Percentiles rank a stretch among this genome's conserved stretches.
Evolutionary conservation across 2,888 invertebrate species (phyloP).

Genomic region (Gibbula magus): DNA sequence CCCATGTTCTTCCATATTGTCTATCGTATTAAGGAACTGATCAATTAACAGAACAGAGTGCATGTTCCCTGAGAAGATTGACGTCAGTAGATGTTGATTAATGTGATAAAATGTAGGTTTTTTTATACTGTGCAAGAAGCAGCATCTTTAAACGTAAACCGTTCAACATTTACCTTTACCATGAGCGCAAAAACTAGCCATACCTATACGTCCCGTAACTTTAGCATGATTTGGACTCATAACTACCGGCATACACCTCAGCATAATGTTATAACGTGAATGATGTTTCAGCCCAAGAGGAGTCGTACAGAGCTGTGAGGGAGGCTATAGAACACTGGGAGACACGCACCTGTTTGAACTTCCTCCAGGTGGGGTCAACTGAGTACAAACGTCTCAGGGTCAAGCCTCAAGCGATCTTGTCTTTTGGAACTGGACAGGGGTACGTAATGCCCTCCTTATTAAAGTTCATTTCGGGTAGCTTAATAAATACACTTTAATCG

Average conservation of each 20-base stretch:
- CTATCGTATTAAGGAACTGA: too few species aligned
- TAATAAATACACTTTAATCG: too few species aligned
- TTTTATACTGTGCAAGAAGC: too few species aligned
- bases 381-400: background rate
- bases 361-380: background rate
- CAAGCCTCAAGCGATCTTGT: background rate
- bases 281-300: background rate
- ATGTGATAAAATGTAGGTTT: too few species aligned
- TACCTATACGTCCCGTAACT: background rate
- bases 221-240: background rate
- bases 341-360: slow-evolving; percentile 16
- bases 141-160: too few species aligned
- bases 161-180: too few species aligned
- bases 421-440: slow-evolving; percentile 19
- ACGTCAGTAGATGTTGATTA: too few species aligned
- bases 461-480: background rate
- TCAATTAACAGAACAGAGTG: too few species aligned
- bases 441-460: background rate
- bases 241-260: background rate
- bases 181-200: too few species aligned
- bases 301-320: background rate
- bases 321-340: slow-evolving; percentile 20
- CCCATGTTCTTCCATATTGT: too few species aligned
- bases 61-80: too few species aligned
- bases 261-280: background rate